Conservation (phyloP, 1,140 invertebrate species). For the Kradibia gibbosae region DNA sequence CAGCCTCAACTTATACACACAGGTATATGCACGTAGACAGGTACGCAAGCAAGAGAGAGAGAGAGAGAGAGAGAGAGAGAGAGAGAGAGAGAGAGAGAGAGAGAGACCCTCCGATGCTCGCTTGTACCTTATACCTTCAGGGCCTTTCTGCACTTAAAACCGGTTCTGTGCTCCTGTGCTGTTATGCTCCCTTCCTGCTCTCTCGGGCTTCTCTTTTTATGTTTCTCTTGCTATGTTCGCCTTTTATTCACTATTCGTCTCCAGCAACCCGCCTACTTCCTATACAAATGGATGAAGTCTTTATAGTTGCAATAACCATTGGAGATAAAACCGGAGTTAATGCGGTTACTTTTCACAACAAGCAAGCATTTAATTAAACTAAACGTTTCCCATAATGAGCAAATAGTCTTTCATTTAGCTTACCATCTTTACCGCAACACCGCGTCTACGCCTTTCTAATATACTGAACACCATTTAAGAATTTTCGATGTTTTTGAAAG, state of each 20-base stretch:
- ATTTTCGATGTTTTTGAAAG: not conserved
- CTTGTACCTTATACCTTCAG: constrained; percentile 29
- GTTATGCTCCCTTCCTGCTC: constrained; percentile 5
- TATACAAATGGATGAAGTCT: constrained; percentile 4
- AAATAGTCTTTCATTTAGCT: not conserved
- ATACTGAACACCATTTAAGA: not conserved
- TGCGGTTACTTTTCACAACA: not conserved
- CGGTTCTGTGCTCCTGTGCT: constrained; percentile 54
- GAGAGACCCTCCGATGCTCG: not conserved
- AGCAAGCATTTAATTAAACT: not conserved
- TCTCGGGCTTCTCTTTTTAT: constrained; percentile 40
- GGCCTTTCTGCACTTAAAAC: constrained; percentile 53
- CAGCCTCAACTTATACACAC: not conserved
- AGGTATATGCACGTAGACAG: not conserved
- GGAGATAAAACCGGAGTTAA: constrained; percentile 6
- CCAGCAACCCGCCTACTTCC: not conserved
- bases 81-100: not conserved
- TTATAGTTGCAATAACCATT: constrained; percentile 20
- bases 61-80: not conserved
- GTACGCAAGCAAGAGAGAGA: not conserved
- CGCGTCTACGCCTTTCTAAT: not conserved
- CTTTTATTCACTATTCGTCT: constrained; percentile 25
- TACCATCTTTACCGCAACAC: not conserved
- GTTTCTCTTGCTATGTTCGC: constrained; percentile 21
- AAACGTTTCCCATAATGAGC: not conserved